Evolutionary conservation across 2,113 vertebrate genomes (phyloP), one percentile per base, ranked within the genome.

Genomic region (Microtus richardsoni): DNA sequence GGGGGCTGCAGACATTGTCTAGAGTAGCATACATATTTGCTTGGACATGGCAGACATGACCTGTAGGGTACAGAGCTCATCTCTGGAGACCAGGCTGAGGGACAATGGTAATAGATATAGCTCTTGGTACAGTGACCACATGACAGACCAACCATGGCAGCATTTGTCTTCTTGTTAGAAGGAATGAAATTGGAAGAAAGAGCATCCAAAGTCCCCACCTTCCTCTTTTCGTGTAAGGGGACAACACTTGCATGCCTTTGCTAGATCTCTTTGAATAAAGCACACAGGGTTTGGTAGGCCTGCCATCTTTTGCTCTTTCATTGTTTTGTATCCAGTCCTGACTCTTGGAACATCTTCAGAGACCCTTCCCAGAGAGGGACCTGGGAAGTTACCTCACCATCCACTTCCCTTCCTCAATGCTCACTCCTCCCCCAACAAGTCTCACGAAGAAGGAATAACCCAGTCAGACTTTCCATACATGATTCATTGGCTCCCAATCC

Each of bases 101-200:
- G 41, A 58, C 52, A 4, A 11, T 66, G 49, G n/a, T 21, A 87
- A 84, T 80, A 19, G 39, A n/a, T 54, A n/a, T n/a, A 73, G 71
- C 52, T 71, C 64, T 79, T 77, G 54, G 89, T 44, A 0, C n/a
- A 54, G 90, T 44, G 22, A 52, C 91, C 90, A 70, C 36, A 14
- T 3, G 36, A 52, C 17, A 26, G 66, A 28, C 71, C 41, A 44
- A 6, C 8, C 11, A 70, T 2, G 16, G 24, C 26, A 62, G 44
- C 26, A 13, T n/a, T 70, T n/a, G 36, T 44, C 41, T 73, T 93
- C 89, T 96, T 84, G 88, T 75, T 87, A 64, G 58, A 89, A 92
- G 89, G 78, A 89, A 74, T 58, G 60, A 39, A 64, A 39, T 87
- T 92, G 52, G 64, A 64, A 85, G 88, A 58, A 54, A 54, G 62